Percentiles rank a stretch among this genome's conserved stretches.
Conservation (phyloP, 2,888 invertebrate genomes). For the Sphinx pinastri region DNA sequence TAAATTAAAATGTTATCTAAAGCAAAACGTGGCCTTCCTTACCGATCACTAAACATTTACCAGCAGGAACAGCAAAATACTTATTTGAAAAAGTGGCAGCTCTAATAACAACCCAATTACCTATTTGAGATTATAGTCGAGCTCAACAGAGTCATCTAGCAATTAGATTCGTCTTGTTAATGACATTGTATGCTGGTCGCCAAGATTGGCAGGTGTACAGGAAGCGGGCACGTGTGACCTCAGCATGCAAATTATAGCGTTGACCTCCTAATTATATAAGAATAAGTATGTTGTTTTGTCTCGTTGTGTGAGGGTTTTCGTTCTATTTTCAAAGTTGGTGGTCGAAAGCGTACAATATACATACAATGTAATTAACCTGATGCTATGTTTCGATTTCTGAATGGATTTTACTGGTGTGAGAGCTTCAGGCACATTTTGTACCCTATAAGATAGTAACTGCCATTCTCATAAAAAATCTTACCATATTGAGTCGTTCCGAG, state of each 20-base stretch:
- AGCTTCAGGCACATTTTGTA: no score
- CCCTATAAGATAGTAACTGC: no score
- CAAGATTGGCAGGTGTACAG: constrained; percentile 11
- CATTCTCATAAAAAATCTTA: no score
- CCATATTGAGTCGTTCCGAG: no score
- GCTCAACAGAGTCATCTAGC: constrained; percentile 1
- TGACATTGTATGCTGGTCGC: constrained; percentile 16
- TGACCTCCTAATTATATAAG: neutral
- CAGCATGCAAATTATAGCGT: neutral
- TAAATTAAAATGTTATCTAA: no score
- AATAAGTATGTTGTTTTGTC: neutral
- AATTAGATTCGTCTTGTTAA: neutral
- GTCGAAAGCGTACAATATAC: no score
- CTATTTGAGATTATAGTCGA: neutral
- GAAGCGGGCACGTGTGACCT: constrained; percentile 11
- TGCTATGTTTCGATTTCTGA: no score
- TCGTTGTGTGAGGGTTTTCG: neutral
- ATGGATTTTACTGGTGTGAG: no score
- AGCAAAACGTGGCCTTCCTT: no score
- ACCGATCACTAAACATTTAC: no score
- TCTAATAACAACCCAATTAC: neutral
- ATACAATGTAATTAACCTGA: no score
- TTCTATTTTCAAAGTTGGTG: neutral
- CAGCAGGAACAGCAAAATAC: neutral
- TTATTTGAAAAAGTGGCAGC: neutral